Base-by-base conservation (phyloP, 2,797 vertebrate genomes). In the Poecilia wingei region DNA sequence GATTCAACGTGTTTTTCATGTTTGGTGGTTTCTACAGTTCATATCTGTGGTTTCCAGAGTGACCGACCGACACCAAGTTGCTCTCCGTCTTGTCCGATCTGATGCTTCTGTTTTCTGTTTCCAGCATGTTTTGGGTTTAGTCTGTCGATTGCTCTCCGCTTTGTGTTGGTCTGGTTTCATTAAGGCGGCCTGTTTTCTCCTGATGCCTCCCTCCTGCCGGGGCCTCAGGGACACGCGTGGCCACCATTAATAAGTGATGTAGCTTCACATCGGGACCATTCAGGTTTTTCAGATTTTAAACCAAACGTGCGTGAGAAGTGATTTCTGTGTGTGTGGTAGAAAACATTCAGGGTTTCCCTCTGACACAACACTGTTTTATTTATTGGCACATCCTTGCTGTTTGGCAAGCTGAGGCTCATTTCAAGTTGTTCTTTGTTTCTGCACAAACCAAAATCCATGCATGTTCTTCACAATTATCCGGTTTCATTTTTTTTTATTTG, bases 381-480 rank as follows among this genome's bases (percentile, higher is more conserved):
- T 45, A 87, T 72, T 79, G 72, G n/a, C 80, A 80, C 22, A 14
- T 86, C 85, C 59, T 77, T 75, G 36, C 79, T 85, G 74, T 86
- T 84, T 86, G 78, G 87, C 84, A 87, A 61, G 69, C 82, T 73
- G 77, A 76, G 46, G 72, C 78, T 91, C 84, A 80, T 91, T 91
- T 86, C 82, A 85, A 87, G 77, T 89, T 90, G 90, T 73, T 90
- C 87, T 91, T 77, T 87, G 77, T 87, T 77, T 87, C 71, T 87
- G 75, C 66, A 75, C 84, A 87, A 86, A 86, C 91, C 85, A 90
- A 90, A 66, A 88, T 88, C 77, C 87, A 88, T 74, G 77, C 83
- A 88, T 86, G 86, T 86, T 91, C 77, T 87, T 88, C 81, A 80
- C 14, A 79, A 87, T 88, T 86, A 85, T 71, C 81, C 80, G 75